Evolutionary conservation across 2,888 invertebrate species (phyloP).

Genomic region (Rotaria socialis): DNA sequence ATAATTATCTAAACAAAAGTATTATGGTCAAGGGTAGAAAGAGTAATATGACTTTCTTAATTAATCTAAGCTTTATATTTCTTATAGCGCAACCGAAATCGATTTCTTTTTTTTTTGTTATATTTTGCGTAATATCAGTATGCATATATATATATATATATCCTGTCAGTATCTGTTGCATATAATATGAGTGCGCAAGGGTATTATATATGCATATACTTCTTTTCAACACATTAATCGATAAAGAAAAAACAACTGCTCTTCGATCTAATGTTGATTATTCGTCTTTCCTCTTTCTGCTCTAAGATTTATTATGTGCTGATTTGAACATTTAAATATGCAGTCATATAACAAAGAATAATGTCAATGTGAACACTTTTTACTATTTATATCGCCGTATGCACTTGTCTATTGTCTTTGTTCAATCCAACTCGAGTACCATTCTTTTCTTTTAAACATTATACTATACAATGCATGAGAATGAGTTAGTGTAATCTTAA

Average conservation of each 20-base stretch:
- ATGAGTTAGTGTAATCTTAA: too few relatives aligned
- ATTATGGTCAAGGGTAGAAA: not conserved
- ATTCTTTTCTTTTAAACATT: too few relatives aligned
- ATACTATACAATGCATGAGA: too few relatives aligned
- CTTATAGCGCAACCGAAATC: not conserved
- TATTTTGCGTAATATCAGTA: not conserved
- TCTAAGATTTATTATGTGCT: too few relatives aligned
- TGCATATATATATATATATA: not conserved
- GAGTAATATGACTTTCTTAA: not conserved
- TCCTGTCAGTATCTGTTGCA: not conserved
- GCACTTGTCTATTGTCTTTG: not conserved
- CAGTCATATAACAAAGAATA: not conserved
- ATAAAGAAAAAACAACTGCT: not conserved
- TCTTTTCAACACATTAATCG: not conserved
- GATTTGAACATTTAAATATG: too few relatives aligned
- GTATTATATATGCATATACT: not conserved
- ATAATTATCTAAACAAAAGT: not conserved
- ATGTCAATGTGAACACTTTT: not conserved
- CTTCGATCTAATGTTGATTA: not conserved
- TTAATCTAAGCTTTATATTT: not conserved
- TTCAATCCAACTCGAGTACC: not conserved
- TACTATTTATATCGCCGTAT: not conserved
- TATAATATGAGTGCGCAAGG: not conserved
- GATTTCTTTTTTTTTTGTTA: not conserved
- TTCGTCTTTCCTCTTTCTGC: too few relatives aligned